Base-by-base conservation (phyloP, 2,888 invertebrate species). In the Apotomis turbidana region DNA sequence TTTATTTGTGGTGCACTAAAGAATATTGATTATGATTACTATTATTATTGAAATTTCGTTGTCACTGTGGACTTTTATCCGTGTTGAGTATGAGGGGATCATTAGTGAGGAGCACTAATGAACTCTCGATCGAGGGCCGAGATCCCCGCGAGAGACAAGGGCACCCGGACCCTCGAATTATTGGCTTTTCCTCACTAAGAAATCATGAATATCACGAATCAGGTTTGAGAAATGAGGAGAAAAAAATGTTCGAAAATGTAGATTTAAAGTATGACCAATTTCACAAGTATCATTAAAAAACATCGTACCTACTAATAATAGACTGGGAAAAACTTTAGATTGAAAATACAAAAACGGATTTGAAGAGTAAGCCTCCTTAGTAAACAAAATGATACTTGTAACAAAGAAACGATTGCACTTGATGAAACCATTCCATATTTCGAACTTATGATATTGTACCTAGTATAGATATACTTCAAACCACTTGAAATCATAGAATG, bases 51-150 rank as follows among this genome's bases (percentile, higher is more conserved):
- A 27, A 27, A 27, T 27, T 27, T 55, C 66, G 55, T 57, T 71
- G 61, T 61, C 67, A 52, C 36, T 9, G 61, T 54, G 55, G 46
- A n/a, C 54, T 68, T 44, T 63, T 57, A 36, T 44, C 2, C 15
- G n/a, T 51, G 49, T 68, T 51, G 57, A 58, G 52, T 52, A 59
- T 68, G 63, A 62, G 79, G 74, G 79, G 83, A 88, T 91, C 91
- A 91, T 91, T 90, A 91, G 87, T 82, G 85, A 83, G 85, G 83
- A 84, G 85, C 88, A 85, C 90, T 91, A 91, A 93, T 88, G 90
- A 91, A 88, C 85, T 79, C 88, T 88, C 87, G 85, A 87, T 87
- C 77, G 81, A 77, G 81, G 77, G 78, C 80, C 79, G 76, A 83
- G 85, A 89, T 88, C 82, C 79, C 80, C 80, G 78, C 74, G 68